Percentiles rank a stretch among this genome's conserved stretches.
Conservation (phyloP, 2,888 invertebrate genomes). For the Dascillus cervinus region DNA sequence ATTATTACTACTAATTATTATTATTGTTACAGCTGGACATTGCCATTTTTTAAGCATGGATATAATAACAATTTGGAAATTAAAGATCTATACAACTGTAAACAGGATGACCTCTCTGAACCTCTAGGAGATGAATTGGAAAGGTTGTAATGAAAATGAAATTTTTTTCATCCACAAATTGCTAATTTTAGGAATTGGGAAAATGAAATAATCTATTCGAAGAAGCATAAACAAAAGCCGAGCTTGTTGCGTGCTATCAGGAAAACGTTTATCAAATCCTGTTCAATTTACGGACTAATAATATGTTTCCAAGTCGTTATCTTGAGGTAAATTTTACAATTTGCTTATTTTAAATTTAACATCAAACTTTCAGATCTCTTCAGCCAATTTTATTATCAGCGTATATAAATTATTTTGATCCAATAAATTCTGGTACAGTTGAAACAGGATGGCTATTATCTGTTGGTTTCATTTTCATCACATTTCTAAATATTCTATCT, state of each 20-base stretch:
- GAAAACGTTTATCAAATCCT: conserved; percentile 53
- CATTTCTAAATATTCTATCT: conserved; percentile 51
- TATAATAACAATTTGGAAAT: conserved; percentile 54
- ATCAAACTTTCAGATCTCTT: too few species aligned
- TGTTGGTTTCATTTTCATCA: conserved; percentile 51
- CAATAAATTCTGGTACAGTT: conserved; percentile 43
- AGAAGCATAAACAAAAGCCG: conserved; percentile 47
- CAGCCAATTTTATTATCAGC: conserved; percentile 55
- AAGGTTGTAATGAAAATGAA: conserved; percentile 42
- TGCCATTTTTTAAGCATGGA: conserved; percentile 56
- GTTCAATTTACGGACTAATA: conserved; percentile 52
- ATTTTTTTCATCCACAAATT: conserved; percentile 4
- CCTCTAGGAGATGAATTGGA: conserved; percentile 59
- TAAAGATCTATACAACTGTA: conserved; percentile 58
- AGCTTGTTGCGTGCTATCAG: conserved; percentile 53
- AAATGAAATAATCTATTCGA: conserved; percentile 47
- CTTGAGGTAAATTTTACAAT: conserved; percentile 54
- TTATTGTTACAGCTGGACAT: conserved; percentile 63
- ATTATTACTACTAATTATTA: too few species aligned
- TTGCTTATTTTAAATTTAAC: too few species aligned
- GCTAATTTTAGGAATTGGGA: conserved; percentile 49
- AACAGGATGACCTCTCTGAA: conserved; percentile 55
- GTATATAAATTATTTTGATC: conserved; percentile 57
- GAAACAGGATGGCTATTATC: conserved; percentile 61
- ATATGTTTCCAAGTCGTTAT: conserved; percentile 51